These are phyloP conservation scores for Lymantria dispar DNA, from an alignment of 2,888 invertebrate species.

Conservation along the genomic window DNA sequence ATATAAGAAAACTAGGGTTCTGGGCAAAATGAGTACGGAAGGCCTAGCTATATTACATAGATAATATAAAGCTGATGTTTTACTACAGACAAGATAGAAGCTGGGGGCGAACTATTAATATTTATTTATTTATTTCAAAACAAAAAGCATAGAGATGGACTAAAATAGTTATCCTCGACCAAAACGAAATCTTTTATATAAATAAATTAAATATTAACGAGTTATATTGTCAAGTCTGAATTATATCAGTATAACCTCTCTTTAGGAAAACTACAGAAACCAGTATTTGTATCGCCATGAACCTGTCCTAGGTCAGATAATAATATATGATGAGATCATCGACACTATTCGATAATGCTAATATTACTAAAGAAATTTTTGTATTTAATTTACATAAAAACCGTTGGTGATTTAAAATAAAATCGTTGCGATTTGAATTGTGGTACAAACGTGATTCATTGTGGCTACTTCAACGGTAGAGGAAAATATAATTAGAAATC, in stretches of 20 bases:
- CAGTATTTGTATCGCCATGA: background rate
- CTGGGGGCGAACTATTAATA: too few species aligned
- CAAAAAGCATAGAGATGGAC: too few species aligned
- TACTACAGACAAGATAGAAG: too few species aligned
- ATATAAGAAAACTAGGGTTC: too few species aligned
- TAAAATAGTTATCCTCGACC: too few species aligned
- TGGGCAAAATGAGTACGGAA: too few species aligned
- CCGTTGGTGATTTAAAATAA: constrained; percentile 6
- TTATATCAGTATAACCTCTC: background rate
- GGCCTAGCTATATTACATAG: too few species aligned
- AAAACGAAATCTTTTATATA: background rate
- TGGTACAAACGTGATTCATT: background rate
- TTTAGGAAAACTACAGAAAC: background rate
- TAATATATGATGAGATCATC: constrained; percentile 2
- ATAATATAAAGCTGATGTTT: too few species aligned
- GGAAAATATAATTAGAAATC: background rate
- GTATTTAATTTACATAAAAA: constrained; percentile 10
- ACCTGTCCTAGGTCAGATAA: background rate
- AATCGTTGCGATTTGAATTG: background rate
- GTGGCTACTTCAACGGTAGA: background rate
- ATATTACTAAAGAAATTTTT: background rate
- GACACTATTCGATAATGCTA: background rate
- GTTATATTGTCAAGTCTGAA: background rate
- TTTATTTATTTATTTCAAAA: too few species aligned
- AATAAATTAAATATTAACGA: background rate